Conservation (phyloP, 2,797 vertebrate species). For the Dicrostonyx torquatus region DNA sequence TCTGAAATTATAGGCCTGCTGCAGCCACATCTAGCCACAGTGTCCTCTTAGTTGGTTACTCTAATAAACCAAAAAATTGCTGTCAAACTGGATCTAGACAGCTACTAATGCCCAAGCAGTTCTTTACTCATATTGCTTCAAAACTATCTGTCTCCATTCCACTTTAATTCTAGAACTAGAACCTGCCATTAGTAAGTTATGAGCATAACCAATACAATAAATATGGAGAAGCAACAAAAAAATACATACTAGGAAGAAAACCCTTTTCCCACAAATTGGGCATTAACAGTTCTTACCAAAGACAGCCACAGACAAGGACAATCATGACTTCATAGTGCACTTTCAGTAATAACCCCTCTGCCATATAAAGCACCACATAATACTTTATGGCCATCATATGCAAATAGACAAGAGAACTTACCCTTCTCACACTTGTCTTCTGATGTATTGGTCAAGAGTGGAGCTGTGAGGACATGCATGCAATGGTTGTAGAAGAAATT, state of each 20-base stretch:
- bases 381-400: background rate
- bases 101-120: background rate
- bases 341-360: slow-evolving; percentile 36
- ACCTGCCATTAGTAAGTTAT: background rate
- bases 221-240: slow-evolving; percentile 34
- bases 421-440: slow-evolving; percentile 95
- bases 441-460: slow-evolving; percentile 96
- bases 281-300: slow-evolving; percentile 19
- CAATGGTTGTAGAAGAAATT: slow-evolving; percentile 99
- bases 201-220: background rate
- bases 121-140: slow-evolving; percentile 1
- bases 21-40: background rate
- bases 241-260: background rate
- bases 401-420: slow-evolving; percentile 79
- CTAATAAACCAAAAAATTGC: background rate
- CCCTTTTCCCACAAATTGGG: background rate
- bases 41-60: background rate
- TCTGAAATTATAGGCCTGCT: background rate
- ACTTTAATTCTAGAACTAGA: slow-evolving; percentile 30
- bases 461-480: slow-evolving; percentile 99
- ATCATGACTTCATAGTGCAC: slow-evolving; percentile 6
- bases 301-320: background rate
- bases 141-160: slow-evolving; percentile 29
- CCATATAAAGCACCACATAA: slow-evolving; percentile 39
- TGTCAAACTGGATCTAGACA: slow-evolving; percentile 6